A percentile compares a stretch with the other conserved stretches of the same genome.
phyloP scores from a whole-genome alignment of 2,113 vertebrate genomes.

The Illadopsis cleaveri region DNA sequence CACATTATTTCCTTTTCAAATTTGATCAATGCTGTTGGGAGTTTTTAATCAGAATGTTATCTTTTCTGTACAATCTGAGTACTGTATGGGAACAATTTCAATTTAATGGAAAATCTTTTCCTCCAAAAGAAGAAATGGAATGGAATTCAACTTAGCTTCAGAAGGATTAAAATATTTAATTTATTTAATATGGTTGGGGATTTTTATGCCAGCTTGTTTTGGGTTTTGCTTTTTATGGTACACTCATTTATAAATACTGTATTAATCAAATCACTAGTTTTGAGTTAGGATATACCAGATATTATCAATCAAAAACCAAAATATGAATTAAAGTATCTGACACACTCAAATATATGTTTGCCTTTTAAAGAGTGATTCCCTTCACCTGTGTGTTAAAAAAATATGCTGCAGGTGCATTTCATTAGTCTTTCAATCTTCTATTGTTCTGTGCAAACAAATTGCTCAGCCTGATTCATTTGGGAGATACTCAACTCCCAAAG shows the following conservation, averaged over 20 bases:
- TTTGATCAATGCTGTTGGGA: not conserved
- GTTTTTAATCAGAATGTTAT: not conserved
- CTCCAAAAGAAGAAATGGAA: not conserved
- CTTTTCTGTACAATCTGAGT: not conserved
- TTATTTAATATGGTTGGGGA: not conserved
- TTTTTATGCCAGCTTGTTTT: not conserved
- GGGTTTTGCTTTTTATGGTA: not conserved
- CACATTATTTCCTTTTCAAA: not conserved
- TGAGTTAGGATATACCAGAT: not conserved
- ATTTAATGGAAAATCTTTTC: not conserved
- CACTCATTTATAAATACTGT: not conserved
- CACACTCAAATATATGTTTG: not conserved
- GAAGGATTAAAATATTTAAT: not conserved
- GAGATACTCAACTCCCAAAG: constrained; percentile 14
- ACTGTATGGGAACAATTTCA: not conserved
- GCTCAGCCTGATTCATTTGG: constrained; percentile 22
- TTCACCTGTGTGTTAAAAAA: not conserved
- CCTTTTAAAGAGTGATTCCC: not conserved
- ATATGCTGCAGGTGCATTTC: constrained; percentile 4
- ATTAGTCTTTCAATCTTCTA: constrained; percentile 15
- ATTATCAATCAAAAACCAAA: not conserved
- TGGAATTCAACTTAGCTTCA: not conserved
- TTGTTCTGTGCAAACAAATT: not conserved
- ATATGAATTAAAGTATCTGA: not conserved
- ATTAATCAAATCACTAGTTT: not conserved